Evolutionary conservation across 1,140 invertebrate genomes (phyloP), one percentile per base, ranked within the genome.

Genomic region (Arctopsyche grandis): DNA sequence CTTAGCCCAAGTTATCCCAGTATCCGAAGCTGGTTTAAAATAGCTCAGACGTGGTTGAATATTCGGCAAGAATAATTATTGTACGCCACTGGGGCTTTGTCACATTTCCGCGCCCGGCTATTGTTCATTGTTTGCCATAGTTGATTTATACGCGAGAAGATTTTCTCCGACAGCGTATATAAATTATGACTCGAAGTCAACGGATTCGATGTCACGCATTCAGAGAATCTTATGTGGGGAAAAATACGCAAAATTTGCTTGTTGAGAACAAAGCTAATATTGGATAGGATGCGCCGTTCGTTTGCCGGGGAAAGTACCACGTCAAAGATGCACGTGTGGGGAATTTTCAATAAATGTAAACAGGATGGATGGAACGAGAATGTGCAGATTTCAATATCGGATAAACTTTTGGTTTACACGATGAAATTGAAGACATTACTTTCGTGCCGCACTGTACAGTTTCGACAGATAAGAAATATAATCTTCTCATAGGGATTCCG

Each of bases 111-210:
- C 22, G 78, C 22, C 71, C 24, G 38, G 77, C 56, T 21, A 19
- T 60, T 29, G 63, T 75, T 79, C 78, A 79, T 79, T 79, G 78
- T 79, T 79, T 75, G 29, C 48, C 78, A 79, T 79, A 24, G 66
- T 21, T 79, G 78, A 79, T 74, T 79, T 79, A 79, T 79, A 44
- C 58, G 22, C 29, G 26, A 12, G 9, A 56, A 22, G 77, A 38
- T 75, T 16, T 21, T 71, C 77, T 19, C 77, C 12, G 77, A 79
- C 63, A 79, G 56, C 38, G 77, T 79, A 79, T 79, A 79, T 79
- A 79, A 79, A 79, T 79, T 79, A 60, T 69, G 43, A 22, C 16
- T 14, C 44, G 19, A 46, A 79, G 77, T 73, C 69, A 56, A 14
- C 63, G 69, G 46, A 79, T 79, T 29, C 44, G 56, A 29, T 19